Evolutionary conservation across 2,888 invertebrate species (phyloP).

Genomic region (Xylophagus ater): DNA sequence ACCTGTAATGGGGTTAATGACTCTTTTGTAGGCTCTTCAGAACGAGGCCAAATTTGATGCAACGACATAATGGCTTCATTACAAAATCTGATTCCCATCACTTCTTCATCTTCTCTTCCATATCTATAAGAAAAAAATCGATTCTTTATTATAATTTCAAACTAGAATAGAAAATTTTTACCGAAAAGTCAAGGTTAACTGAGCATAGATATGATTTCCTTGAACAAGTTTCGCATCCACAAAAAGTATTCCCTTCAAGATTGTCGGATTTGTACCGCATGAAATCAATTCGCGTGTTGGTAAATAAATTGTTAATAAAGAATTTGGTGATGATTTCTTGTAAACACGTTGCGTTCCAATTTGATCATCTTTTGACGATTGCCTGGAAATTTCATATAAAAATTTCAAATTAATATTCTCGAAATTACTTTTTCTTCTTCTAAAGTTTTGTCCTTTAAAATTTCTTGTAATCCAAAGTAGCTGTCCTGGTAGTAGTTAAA

Average conservation of each 20-base stretch:
- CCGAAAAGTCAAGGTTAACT: conserved; percentile 87
- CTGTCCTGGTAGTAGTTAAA: too few relatives aligned
- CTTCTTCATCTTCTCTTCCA: conserved; percentile 95
- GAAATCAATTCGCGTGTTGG: conserved; percentile 71
- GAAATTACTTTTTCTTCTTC: too few relatives aligned
- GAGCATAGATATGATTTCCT: conserved; percentile 72
- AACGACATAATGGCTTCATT: conserved; percentile 93
- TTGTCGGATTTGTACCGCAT: conserved; percentile 60
- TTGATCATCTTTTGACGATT: conserved; percentile 11
- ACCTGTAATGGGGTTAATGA: conserved; percentile 66
- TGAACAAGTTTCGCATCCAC: conserved; percentile 76
- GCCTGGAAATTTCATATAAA: too few relatives aligned
- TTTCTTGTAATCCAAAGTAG: too few relatives aligned
- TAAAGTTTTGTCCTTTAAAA: too few relatives aligned
- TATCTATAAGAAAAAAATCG: conserved; percentile 47
- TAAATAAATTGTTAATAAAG: conserved; percentile 71
- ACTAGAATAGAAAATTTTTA: conserved; percentile 30
- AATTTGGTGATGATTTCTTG: conserved; percentile 79
- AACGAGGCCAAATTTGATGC: conserved; percentile 70
- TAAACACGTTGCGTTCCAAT: conserved; percentile 52
- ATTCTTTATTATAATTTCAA: neutral
- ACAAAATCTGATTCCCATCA: conserved; percentile 95
- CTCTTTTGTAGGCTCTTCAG: conserved; percentile 46
- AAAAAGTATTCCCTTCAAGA: conserved; percentile 80
- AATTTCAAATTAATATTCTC: too few relatives aligned